These are phyloP conservation scores for Oncopeltus fasciatus DNA, from an alignment of 1,140 invertebrate genomes.

Conservation along the genomic window DNA sequence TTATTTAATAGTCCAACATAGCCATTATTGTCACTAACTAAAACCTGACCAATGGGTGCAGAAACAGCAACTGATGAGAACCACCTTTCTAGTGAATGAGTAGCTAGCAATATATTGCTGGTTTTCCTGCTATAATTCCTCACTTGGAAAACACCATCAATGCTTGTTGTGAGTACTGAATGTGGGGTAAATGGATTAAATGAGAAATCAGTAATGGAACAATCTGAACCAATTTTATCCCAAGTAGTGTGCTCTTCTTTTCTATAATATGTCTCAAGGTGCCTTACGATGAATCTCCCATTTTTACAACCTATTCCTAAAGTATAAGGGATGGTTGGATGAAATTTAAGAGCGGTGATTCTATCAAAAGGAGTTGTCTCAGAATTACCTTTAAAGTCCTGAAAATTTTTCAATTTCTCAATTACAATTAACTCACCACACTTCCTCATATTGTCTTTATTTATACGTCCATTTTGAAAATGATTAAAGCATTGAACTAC, in stretches of 20 bases:
- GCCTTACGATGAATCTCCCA: neutral
- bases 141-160: slow-evolving; percentile 14
- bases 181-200: slow-evolving; percentile 8
- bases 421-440: neutral
- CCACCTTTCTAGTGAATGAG: neutral
- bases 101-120: neutral
- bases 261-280: neutral
- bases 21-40: slow-evolving; percentile 10
- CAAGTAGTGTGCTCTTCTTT: neutral
- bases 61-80: slow-evolving; percentile 9
- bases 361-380: neutral
- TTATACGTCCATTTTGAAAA: neutral
- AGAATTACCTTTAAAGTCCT: neutral
- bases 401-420: neutral
- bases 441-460: neutral
- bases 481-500: neutral
- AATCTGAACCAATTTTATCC: neutral
- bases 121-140: neutral
- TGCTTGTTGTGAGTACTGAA: slow-evolving; percentile 2
- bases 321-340: slow-evolving; percentile 2
- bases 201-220: slow-evolving; percentile 2
- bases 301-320: slow-evolving; percentile 9
- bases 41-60: neutral
- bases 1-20: slow-evolving; percentile 4
- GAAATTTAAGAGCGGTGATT: slow-evolving; percentile 12